Evolutionary conservation across 2,888 invertebrate genomes (phyloP), one percentile per base, ranked within the genome.

Genomic region (Oxyscelio sp.): DNA sequence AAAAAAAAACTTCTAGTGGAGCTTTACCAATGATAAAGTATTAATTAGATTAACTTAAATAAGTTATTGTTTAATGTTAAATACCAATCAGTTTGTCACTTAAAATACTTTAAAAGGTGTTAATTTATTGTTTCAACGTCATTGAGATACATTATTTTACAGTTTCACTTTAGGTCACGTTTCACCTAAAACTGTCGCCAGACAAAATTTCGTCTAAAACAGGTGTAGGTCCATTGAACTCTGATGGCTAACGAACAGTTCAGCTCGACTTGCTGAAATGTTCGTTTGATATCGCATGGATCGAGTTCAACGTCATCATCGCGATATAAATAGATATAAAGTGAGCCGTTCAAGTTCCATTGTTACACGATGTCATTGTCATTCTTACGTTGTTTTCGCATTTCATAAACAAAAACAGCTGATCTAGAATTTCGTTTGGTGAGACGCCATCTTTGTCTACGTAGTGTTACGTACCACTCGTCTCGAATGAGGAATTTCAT

Each of bases 401-500:
- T 81, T 75, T 75, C 70, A 82, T 82, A 70, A 82, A 82, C 75
- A 82, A 82, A 75, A 82, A 82, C 82, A 75, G 82, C 82, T 82
- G 82, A 75, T 82, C 68, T 75, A 82, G 70, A 82, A 82, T 82
- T 75, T 82, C 70, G 71, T 66, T 21, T 65, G 43, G 31, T 15
- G 65, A 40, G 68, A 61, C 56, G 82, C 70, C 74, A 82, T 75
- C 63, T 82, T 68, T 68, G 54, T 81, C 54, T 48, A 74, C 58
- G 71, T 71, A 40, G 22, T 65, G 66, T 79, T 71, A 56, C 65
- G 71, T 48, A 58, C 56, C 71, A 79, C 71, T 71, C 63, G 17
- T 27, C 78, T 45, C 61, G 65, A 81, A 54, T 48, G 61, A 59
- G 31, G 61, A 61, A 74, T 74, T 81, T 81, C 74, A 81, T 81